Evolutionary conservation across 2,888 invertebrate species (phyloP), one percentile per base, ranked within the genome.

Genomic region (Pristionchus entomophagus): DNA sequence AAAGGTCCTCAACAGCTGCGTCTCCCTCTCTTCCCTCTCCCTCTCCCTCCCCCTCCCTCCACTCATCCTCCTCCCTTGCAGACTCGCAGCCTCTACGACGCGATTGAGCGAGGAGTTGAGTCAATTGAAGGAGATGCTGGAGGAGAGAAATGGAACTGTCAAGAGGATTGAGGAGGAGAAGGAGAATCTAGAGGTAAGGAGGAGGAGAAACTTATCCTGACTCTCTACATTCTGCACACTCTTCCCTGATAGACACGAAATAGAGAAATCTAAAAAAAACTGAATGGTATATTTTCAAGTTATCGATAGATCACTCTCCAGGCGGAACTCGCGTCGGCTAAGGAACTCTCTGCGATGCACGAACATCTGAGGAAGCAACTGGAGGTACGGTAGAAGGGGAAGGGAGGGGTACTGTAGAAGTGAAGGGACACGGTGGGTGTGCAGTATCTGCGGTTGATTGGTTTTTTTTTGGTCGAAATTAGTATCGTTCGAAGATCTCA

Each of bases 261-360:
- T 26, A 19, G 32, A 62, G 14, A 2, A 12, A 62, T n/a, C 32
- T 62, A 26, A 62, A 22, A 1, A 62, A 32, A n/a, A 17, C 29
- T n/a, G 3, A 29, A n/a, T 26, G 32, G 26, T 62, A 2, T 51
- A 22, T 51, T 22, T 41, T 12, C 38, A 22, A 38, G 1, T n/a
- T n/a, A n/a, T n/a, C n/a, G n/a, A n/a, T n/a, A n/a, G n/a, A n/a
- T n/a, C n/a, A n/a, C n/a, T n/a, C n/a, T n/a, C n/a, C n/a, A 85
- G 85, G 62, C 35, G 41, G 85, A 85, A 56, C 80, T 85, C 8
- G 78, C 85, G 22, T 59, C 59, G 4, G 78, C 85, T 32, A 78
- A 59, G 45, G 85, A 85, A 45, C 80, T 85, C 32, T 85, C 85
- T 29, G 78, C 59, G 49, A 85, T 85, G 85, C 85, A 85, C 62